Evolutionary conservation across 1,140 invertebrate species (phyloP), one percentile per base, ranked within the genome.

Genomic region (Thaumetopoea pityocampa): DNA sequence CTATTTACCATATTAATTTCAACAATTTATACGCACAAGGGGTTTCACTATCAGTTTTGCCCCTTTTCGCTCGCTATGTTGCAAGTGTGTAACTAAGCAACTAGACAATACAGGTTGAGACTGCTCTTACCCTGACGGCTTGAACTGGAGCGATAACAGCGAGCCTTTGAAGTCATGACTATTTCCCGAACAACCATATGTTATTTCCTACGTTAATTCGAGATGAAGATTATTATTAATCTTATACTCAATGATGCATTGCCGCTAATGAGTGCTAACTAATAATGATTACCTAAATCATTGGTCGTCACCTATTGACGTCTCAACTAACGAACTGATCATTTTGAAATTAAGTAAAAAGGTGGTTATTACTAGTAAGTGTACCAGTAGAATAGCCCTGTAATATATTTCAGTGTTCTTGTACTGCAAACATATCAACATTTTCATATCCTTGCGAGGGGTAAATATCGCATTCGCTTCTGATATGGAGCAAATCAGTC

Each of bases 401-500:
- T 41, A 30, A 29, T 20, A 19, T 28, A 41, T 30, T 36, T 7
- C 8, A 24, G n/a, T n/a, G n/a, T n/a, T n/a, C n/a, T 27, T 7
- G 7, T 20, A 23, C 5, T 20, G 35, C 27, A 28, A 40, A 11
- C 28, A 27, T 9, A 24, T 10, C 6, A 38, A 46, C 32, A 43
- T 46, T 45, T 36, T 32, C 32, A 14, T 28, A 36, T 22, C 33
- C 41, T 53, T 53, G 49, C 43, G 16, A 43, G 54, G 42, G 35
- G 56, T 46, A 60, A 59, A 55, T 51, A 58, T 62, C 42, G 41
- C 44, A 51, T 58, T 54, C 51, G 41, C 48, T 50, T 62, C 55
- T 43, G 49, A 54, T 59, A 35, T 61, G 55, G 36, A 63, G 53
- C 58, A 62, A 62, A 65, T 68, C 61, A 63, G 55, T 58, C 36